A percentile compares a stretch with the other conserved stretches of the same genome.
Evolutionary conservation across 2,888 invertebrate species (phyloP).

Genomic region (Luperina testacea): DNA sequence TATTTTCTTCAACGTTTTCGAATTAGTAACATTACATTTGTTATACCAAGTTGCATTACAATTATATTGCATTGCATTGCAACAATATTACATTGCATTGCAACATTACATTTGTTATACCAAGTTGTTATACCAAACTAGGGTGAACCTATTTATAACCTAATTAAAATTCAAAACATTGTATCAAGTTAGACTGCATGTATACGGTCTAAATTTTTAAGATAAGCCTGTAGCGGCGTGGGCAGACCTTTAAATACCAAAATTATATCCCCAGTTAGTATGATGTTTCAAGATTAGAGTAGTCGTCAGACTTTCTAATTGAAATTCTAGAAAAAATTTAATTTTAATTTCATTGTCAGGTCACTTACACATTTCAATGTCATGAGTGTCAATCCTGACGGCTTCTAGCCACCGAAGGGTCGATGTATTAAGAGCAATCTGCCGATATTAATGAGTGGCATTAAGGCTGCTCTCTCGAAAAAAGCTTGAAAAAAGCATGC

Average conservation of each 20-base stretch:
- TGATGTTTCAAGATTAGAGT: neutral
- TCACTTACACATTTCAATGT: neutral
- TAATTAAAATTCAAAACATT: conserved; percentile 3
- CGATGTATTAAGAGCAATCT: neutral
- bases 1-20: too few species aligned
- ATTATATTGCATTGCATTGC: too few species aligned
- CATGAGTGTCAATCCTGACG: neutral
- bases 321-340: neutral
- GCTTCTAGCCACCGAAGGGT: neutral
- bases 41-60: too few species aligned
- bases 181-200: neutral
- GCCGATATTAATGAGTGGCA: conserved; percentile 37
- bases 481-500: too few species aligned
- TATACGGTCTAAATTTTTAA: neutral
- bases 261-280: conserved; percentile 10
- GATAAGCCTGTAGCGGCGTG: neutral
- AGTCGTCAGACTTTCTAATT: neutral
- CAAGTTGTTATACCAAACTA: too few species aligned
- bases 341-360: neutral
- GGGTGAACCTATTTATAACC: neutral
- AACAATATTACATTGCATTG: too few species aligned
- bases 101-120: too few species aligned
- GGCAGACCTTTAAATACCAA: neutral
- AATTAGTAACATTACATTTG: too few species aligned
- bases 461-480: too few species aligned